Conservation (phyloP, 23 tunicate genomes). For the Clavelina lepadiformis region DNA sequence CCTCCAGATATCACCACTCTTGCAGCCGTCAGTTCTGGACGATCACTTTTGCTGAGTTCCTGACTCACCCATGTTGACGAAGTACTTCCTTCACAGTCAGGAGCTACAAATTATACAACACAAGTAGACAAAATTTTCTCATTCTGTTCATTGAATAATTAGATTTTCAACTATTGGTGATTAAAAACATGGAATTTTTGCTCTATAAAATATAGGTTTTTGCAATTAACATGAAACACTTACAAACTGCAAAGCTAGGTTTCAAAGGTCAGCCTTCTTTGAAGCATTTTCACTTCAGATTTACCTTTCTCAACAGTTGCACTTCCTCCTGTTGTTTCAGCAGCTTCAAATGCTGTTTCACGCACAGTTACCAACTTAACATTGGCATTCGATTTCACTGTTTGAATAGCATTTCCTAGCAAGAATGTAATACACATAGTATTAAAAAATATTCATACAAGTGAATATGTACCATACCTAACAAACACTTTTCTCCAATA, state of each 20-base stretch:
- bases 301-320: conserved; percentile 64
- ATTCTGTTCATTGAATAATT: too few relatives aligned
- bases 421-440: not conserved
- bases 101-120: conserved; percentile 3
- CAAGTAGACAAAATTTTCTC: not conserved
- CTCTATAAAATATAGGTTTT: too few relatives aligned
- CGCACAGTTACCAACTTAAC: conserved; percentile 87
- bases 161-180: too few relatives aligned
- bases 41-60: conserved; percentile 90
- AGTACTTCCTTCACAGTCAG: conserved; percentile 31
- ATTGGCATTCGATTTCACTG: conserved; percentile 56
- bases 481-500: not conserved
- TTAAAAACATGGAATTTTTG: too few relatives aligned
- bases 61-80: conserved; percentile 68
- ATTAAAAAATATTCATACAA: not conserved
- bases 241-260: too few relatives aligned
- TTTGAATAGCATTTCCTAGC: conserved; percentile 87
- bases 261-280: too few relatives aligned
- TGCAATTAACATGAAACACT: too few relatives aligned
- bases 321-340: conserved; percentile 61
- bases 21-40: conserved; percentile 99
- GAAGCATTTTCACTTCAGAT: too few relatives aligned
- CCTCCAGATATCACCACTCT: conserved; percentile 94
- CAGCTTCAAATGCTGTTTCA: conserved; percentile 94
- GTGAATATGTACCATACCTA: not conserved